Evolutionary conservation across 2,113 vertebrate species (phyloP).

Genomic region (Antechinus stuartii): DNA sequence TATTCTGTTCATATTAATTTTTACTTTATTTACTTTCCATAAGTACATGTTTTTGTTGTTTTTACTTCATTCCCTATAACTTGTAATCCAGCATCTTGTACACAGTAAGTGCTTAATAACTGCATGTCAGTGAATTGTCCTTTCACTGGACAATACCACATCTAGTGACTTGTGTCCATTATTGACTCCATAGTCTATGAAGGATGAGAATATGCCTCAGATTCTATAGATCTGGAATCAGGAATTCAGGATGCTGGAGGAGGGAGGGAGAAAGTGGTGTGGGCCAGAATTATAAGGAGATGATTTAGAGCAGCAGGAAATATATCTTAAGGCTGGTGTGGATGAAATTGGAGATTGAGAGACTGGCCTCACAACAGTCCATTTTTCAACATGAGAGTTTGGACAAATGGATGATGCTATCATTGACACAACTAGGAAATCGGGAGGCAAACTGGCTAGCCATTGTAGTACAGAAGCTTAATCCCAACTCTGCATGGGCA

Average conservation of each 20-base stretch:
- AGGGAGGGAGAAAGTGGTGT: not conserved
- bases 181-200: not conserved
- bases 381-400: no score
- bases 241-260: not conserved
- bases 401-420: no score
- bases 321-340: not conserved
- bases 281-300: not conserved
- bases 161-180: not conserved
- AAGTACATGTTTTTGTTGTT: not conserved
- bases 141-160: not conserved
- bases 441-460: not conserved
- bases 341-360: no score
- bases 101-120: not conserved
- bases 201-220: not conserved
- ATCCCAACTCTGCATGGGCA: not conserved
- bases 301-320: not conserved
- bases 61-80: not conserved
- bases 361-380: no score
- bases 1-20: not conserved
- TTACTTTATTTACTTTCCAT: not conserved
- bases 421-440: not conserved
- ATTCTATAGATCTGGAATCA: not conserved
- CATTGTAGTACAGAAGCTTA: not conserved
- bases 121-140: not conserved
- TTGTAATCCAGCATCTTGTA: not conserved